Conservation (phyloP, 2,797 vertebrate species). For the Malacoctenus gilli region DNA sequence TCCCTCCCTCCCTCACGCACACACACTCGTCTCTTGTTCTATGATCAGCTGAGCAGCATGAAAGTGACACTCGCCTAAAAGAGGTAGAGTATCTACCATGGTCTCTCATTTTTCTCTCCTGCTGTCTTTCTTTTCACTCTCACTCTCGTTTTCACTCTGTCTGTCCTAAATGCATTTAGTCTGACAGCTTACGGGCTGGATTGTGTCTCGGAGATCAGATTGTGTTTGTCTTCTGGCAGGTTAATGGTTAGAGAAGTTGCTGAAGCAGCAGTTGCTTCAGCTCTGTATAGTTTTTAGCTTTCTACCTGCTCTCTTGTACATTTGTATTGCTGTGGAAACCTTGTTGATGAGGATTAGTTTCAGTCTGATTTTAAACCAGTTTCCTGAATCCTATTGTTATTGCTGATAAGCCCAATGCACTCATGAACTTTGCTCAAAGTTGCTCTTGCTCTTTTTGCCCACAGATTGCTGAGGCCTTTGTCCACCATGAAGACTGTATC, state of each 20-base stretch:
- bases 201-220: slow-evolving; percentile 1
- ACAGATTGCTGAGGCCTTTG: slow-evolving; percentile 94
- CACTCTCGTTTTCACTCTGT: slow-evolving; percentile 19
- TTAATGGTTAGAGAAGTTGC: slow-evolving; percentile 31
- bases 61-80: slow-evolving; percentile 56
- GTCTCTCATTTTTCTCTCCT: slow-evolving; percentile 37
- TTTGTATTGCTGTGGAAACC: slow-evolving; percentile 1
- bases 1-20: slow-evolving; percentile 12
- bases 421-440: slow-evolving; percentile 14
- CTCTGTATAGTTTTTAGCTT: neutral
- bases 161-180: neutral
- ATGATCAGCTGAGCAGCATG: slow-evolving; percentile 63
- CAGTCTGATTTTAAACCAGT: slow-evolving; percentile 13
- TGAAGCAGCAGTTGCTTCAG: slow-evolving; percentile 6
- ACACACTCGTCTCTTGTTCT: slow-evolving; percentile 61
- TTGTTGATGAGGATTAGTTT: neutral
- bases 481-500: slow-evolving; percentile 95
- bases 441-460: slow-evolving; percentile 27
- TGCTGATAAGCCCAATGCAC: slow-evolving; percentile 8
- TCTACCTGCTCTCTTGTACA: neutral
- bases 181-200: slow-evolving; percentile 2
- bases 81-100: slow-evolving; percentile 58
- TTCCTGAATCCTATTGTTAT: slow-evolving; percentile 5
- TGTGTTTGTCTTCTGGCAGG: slow-evolving; percentile 6
- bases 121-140: slow-evolving; percentile 29